Percentiles rank a stretch among this genome's conserved stretches.
phyloP scores from a whole-genome alignment of 2,888 invertebrate genomes.

The Pseudoips prasinana region DNA sequence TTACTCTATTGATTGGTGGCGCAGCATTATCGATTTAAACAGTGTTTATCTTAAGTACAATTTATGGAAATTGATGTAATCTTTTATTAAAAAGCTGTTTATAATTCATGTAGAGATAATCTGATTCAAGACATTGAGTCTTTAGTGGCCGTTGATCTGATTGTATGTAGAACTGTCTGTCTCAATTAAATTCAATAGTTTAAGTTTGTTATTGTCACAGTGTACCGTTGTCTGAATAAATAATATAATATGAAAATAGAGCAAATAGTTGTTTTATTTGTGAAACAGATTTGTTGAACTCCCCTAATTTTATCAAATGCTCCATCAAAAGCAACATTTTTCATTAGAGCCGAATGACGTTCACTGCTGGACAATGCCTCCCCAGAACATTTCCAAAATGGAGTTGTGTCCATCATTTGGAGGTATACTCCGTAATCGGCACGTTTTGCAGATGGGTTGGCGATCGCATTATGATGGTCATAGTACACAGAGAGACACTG shows the following conservation, averaged over 20 bases:
- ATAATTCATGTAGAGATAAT: constrained; percentile 49
- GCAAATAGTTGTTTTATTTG: constrained; percentile 65
- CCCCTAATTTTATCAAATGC: neutral
- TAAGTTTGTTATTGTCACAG: constrained; percentile 82
- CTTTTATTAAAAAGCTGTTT: constrained; percentile 30
- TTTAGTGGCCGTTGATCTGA: constrained; percentile 56
- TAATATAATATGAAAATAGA: constrained; percentile 78
- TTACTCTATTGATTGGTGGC: constrained; percentile 24
- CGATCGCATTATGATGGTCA: too few species aligned
- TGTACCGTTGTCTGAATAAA: constrained; percentile 83
- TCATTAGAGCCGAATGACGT: too few species aligned
- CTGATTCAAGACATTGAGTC: constrained; percentile 40
- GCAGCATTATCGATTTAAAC: constrained; percentile 28
- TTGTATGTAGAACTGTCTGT: constrained; percentile 57
- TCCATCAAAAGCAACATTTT: too few species aligned
- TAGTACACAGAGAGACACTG: too few species aligned
- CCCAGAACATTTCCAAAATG: too few species aligned
- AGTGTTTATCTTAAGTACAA: constrained; percentile 47
- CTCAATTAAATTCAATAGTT: constrained; percentile 69
- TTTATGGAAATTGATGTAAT: constrained; percentile 41
- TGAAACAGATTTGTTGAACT: neutral
- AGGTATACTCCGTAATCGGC: too few species aligned
- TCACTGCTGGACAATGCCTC: too few species aligned
- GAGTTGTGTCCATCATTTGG: too few species aligned
- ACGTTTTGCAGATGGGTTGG: too few species aligned